A percentile compares a stretch with the other conserved stretches of the same genome.
These are phyloP conservation scores for Drosophila persimilis DNA, from an alignment of 1,140 invertebrate genomes.

Conservation along the genomic window DNA sequence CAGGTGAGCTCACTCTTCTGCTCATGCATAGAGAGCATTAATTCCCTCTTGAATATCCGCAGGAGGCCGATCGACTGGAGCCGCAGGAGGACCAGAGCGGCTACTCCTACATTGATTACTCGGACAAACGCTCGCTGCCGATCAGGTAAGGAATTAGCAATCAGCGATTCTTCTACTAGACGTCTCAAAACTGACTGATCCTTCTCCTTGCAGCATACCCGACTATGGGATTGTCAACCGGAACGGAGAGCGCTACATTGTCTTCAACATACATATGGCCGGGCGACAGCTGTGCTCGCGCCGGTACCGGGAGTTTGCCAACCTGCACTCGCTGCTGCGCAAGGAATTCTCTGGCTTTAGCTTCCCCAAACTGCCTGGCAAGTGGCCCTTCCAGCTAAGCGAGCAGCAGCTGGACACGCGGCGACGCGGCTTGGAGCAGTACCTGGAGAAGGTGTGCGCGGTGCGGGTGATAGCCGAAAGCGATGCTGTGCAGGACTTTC, in stretches of 20 bases:
- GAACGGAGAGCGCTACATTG: conserved; percentile 95
- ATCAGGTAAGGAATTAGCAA: conserved; percentile 85
- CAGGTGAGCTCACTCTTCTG: conserved; percentile 71
- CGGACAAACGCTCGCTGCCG: conserved; percentile 98
- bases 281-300: conserved; percentile 97
- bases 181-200: too few species aligned
- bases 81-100: conserved; percentile 94
- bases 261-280: conserved; percentile 99
- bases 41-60: conserved; percentile 16
- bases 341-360: conserved; percentile 98
- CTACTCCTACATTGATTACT: conserved; percentile 97
- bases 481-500: conserved; percentile 98
- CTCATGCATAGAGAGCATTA: neutral
- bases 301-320: conserved; percentile 97
- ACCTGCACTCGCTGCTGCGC: conserved; percentile 94
- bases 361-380: conserved; percentile 98
- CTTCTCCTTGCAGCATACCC: conserved; percentile 89
- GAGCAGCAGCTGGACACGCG: conserved; percentile 98
- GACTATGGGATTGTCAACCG: conserved; percentile 93
- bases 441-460: conserved; percentile 99
- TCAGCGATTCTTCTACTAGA: neutral
- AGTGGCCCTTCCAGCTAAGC: conserved; percentile 98
- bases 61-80: conserved; percentile 93
- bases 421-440: conserved; percentile 96
- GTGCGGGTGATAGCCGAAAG: conserved; percentile 98